These are phyloP conservation scores for Tuta absoluta DNA, from an alignment of 2,888 invertebrate species.

Conservation along the genomic window DNA sequence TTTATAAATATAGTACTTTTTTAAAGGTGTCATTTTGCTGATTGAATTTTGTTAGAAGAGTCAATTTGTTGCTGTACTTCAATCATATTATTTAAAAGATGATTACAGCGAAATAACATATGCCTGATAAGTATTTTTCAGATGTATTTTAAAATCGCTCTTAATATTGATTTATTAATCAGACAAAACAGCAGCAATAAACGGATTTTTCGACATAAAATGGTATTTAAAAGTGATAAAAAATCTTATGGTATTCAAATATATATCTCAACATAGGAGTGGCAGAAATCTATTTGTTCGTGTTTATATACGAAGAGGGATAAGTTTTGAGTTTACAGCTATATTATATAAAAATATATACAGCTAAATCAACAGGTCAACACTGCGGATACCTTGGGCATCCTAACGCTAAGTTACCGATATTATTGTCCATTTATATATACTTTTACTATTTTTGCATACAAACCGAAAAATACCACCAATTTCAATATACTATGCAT, in stretches of 20 bases:
- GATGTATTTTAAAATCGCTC: neutral
- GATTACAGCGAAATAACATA: neutral
- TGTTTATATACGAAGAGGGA: conserved; percentile 65
- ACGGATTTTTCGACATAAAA: conserved; percentile 29
- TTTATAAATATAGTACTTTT: conserved; percentile 33
- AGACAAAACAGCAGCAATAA: conserved; percentile 46
- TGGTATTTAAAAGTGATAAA: conserved; percentile 26
- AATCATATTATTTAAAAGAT: neutral
- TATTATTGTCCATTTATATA: conserved; percentile 72
- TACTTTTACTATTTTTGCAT: conserved; percentile 76
- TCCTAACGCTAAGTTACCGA: conserved; percentile 77
- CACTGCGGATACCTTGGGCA: conserved; percentile 78
- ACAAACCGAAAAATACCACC: conserved; percentile 68
- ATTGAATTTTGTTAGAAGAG: conserved; percentile 22
- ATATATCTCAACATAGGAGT: conserved; percentile 48
- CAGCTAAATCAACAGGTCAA: conserved; percentile 72
- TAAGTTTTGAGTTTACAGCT: conserved; percentile 78
- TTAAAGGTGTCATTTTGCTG: conserved; percentile 43
- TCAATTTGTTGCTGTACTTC: conserved; percentile 36
- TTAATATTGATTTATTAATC: conserved; percentile 25
- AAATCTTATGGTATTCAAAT: conserved; percentile 33
- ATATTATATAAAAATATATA: conserved; percentile 55
- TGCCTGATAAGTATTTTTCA: neutral
- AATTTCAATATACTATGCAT: conserved; percentile 71
- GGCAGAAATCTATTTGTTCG: conserved; percentile 49